phyloP scores from a whole-genome alignment of 2,113 vertebrate species.

The Copsychus sechellarum region DNA sequence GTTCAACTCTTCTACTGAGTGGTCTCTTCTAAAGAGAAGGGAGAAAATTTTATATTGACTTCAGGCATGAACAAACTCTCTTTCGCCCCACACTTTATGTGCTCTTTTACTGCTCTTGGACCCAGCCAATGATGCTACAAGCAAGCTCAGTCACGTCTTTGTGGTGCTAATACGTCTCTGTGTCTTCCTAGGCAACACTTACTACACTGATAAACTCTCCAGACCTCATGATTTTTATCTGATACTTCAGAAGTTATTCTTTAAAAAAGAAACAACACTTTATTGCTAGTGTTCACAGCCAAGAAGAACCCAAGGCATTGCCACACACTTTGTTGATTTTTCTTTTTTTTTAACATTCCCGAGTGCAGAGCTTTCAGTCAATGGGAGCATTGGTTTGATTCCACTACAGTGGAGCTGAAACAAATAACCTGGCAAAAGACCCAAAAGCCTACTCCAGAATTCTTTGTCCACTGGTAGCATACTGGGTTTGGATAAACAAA shows the following conservation, averaged over 20 bases:
- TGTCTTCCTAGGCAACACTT: background rate
- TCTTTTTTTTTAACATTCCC: background rate
- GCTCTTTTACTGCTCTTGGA: background rate
- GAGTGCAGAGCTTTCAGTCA: background rate
- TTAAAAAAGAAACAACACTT: background rate
- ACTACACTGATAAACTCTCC: background rate
- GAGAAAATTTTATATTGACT: background rate
- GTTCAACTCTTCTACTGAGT: background rate
- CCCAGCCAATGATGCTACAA: background rate
- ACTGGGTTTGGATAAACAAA: background rate
- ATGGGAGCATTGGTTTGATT: background rate
- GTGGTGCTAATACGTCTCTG: background rate
- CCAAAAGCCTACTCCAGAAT: background rate
- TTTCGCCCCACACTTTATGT: background rate
- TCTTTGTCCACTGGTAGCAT: background rate
- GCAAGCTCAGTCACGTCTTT: rapidly evolving
- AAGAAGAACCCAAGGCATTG: background rate
- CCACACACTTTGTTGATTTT: background rate
- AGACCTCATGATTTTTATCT: background rate
- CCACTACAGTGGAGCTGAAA: background rate
- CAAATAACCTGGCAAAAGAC: background rate
- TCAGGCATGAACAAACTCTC: background rate
- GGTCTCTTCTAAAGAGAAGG: background rate
- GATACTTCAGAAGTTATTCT: background rate
- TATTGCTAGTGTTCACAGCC: background rate